A percentile compares a stretch with the other conserved stretches of the same genome.
These are phyloP conservation scores for Antitype chi DNA, from an alignment of 2,888 invertebrate genomes.

Conservation along the genomic window DNA sequence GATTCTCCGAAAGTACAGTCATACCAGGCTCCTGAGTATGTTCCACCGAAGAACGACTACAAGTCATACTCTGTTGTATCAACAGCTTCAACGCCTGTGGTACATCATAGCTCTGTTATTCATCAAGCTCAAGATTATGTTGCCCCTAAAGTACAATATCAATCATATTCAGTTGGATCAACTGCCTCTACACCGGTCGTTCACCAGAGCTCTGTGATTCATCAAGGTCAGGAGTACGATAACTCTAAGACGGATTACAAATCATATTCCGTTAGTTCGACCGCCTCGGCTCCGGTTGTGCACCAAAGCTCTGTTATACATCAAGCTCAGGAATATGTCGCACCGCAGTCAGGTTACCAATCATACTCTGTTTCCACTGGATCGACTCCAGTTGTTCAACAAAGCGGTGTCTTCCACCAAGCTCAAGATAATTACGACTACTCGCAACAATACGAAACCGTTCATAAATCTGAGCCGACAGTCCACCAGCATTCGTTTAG, in stretches of 20 bases:
- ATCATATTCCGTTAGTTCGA: conserved; percentile 75
- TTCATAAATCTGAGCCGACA: conserved; percentile 65
- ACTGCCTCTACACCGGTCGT: conserved; percentile 75
- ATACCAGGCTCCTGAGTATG: conserved; percentile 77
- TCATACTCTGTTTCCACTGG: conserved; percentile 76
- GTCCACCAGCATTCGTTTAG: conserved; percentile 75
- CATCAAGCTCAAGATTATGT: conserved; percentile 72
- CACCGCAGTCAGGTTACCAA: conserved; percentile 77
- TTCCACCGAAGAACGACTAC: conserved; percentile 78
- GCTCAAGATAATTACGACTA: conserved; percentile 75
- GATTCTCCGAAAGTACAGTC: conserved; percentile 76
- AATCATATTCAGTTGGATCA: conserved; percentile 78
- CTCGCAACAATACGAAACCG: conserved; percentile 70
- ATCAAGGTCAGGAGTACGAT: conserved; percentile 74
- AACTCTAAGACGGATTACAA: conserved; percentile 77
- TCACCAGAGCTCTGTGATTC: conserved; percentile 74
- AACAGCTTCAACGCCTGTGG: conserved; percentile 74
- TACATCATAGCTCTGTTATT: conserved; percentile 74
- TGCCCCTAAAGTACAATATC: conserved; percentile 77
- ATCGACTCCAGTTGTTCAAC: conserved; percentile 69
- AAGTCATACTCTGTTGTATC: conserved; percentile 77
- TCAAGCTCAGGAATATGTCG: conserved; percentile 75
- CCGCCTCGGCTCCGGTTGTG: conserved; percentile 76
- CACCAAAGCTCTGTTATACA: conserved; percentile 76
- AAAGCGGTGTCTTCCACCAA: conserved; percentile 64